Conservation (phyloP, 2,797 vertebrate species). For the Perodicticus potto region DNA sequence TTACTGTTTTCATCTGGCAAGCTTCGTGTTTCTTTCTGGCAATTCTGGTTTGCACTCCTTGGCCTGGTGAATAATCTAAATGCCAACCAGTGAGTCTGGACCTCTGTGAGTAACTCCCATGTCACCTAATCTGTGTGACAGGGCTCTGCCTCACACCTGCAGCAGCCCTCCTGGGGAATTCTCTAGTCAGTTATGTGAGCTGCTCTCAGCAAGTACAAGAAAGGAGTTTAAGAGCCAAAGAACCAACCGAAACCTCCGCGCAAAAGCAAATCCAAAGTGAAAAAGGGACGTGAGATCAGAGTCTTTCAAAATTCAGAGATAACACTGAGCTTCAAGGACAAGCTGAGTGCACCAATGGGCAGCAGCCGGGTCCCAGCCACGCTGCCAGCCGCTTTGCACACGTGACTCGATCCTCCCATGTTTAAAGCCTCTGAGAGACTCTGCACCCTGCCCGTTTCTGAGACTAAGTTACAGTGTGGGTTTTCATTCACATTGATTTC, state of each 20-base stretch:
- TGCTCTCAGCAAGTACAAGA: conserved; percentile 30
- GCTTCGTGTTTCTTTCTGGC: conserved; percentile 64
- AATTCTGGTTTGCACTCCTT: conserved; percentile 75
- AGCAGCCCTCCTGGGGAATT: conserved; percentile 6
- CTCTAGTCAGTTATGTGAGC: conserved; percentile 27
- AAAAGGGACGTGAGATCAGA: background rate
- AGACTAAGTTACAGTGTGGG: background rate
- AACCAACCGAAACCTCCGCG: conserved; percentile 1
- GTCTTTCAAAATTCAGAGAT: conserved; percentile 47
- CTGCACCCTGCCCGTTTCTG: background rate
- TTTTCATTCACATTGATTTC: background rate
- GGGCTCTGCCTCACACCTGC: background rate
- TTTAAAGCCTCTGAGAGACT: background rate
- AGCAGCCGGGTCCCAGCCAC: background rate
- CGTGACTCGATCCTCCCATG: background rate
- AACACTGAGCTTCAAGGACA: conserved; percentile 26
- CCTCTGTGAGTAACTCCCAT: conserved; percentile 59
- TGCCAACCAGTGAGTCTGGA: conserved; percentile 46
- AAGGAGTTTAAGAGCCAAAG: background rate
- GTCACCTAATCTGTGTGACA: conserved; percentile 67
- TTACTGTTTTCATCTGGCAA: conserved; percentile 19
- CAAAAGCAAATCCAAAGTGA: background rate
- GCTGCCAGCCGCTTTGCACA: background rate
- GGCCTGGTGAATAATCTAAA: conserved; percentile 63
- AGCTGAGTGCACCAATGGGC: background rate